Conservation (phyloP, 2,113 vertebrate species). For the Abramis brama region DNA sequence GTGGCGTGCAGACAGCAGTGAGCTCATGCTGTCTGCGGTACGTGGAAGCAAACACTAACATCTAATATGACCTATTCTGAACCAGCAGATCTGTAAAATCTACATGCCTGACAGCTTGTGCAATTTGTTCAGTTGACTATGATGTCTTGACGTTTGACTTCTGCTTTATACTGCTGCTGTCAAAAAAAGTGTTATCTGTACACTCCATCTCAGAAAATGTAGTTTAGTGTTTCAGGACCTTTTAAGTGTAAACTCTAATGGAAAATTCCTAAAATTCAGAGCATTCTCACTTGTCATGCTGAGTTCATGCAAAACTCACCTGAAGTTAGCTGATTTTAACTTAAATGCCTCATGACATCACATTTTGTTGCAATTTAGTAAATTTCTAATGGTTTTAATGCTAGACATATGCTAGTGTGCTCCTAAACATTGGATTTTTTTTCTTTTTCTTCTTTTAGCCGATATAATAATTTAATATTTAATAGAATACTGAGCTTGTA, state of each 20-base stretch:
- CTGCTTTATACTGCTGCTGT: neutral
- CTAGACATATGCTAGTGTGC: neutral
- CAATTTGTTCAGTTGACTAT: neutral
- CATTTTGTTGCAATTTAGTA: neutral
- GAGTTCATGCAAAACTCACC: neutral
- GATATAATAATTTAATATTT: neutral
- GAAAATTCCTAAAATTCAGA: neutral
- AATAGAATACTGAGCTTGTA: neutral
- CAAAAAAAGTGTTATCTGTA: neutral
- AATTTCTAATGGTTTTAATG: neutral
- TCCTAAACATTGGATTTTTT: neutral
- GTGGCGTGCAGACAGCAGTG: constrained; percentile 31
- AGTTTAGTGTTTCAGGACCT: neutral
- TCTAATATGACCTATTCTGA: neutral
- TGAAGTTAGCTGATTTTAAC: neutral
- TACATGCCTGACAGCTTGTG: neutral
- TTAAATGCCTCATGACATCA: neutral
- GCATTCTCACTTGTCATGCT: neutral
- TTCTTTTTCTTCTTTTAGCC: neutral
- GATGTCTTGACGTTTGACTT: neutral
- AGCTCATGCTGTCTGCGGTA: constrained; percentile 32
- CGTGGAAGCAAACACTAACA: constrained; percentile 10
- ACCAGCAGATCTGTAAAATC: neutral
- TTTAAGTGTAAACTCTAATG: too few relatives aligned
- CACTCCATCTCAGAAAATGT: neutral